Evolutionary conservation across 2,797 vertebrate species (phyloP), one percentile per base, ranked within the genome.

Genomic region (Oophaga sylvatica): DNA sequence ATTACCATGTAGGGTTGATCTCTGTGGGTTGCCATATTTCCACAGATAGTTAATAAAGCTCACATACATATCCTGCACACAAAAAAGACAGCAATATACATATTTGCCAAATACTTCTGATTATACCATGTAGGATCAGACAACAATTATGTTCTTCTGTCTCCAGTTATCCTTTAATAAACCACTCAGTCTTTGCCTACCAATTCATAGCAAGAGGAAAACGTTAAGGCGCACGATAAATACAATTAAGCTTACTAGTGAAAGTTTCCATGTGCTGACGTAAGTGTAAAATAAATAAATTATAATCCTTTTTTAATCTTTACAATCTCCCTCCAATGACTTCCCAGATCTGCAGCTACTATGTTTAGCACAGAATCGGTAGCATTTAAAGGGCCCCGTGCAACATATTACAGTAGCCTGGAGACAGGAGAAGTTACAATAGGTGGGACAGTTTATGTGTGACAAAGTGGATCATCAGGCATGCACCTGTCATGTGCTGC

Each of bases 251-350:
- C 70, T 70, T 20, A 75, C 63, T 75, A 81, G 29, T 80, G 67
- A 75, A 76, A 84, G 76, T 70, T 76, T 76, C 80, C 71, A 41
- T 84, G 41, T 76, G 65, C 31, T 76, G 19, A 57, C 73, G 81
- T 68, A 35, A 86, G 79, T 59, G 56, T 79, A 80, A 81, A 81
- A 63, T 80, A 77, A 88, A 75, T 86, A 75, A 76, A 45, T 76
- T 20, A 88, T 77, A 65, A 59, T 63, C 67, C 29, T 62, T 76
- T 77, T 75, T 53, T 29, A n/a, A 41, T 35, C 35, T 81, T 70
- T 70, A 60, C 41, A 80, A 57, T 67, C 31, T 73, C 60, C 75
- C 70, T 76, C 53, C 29, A 59, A 56, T 5, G 26, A 22, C 67
- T 45, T 80, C 56, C 68, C 19, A 59, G 29, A 71, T 77, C 65